phyloP scores from a whole-genome alignment of 2,888 invertebrate species.

The Rhingia campestris region DNA sequence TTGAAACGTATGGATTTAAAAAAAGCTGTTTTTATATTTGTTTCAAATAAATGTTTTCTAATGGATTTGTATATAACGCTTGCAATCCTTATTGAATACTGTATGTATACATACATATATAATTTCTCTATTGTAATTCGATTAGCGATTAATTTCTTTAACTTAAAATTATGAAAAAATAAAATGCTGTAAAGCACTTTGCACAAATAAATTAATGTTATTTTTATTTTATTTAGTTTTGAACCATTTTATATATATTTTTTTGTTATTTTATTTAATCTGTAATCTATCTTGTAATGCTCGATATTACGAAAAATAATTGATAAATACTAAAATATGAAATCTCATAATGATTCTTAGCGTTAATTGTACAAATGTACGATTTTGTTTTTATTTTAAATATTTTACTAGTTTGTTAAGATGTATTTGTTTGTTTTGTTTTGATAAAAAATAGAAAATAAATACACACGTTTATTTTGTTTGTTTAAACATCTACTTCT shows the following conservation, averaged over 20 bases:
- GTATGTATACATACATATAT: slow-evolving; percentile 28
- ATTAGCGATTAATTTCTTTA: slow-evolving; percentile 49
- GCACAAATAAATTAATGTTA: slow-evolving; percentile 21
- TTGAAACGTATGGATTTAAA: slow-evolving; percentile 46
- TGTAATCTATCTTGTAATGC: slow-evolving; percentile 17
- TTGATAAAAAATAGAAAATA: slow-evolving; percentile 62
- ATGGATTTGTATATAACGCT: slow-evolving; percentile 48
- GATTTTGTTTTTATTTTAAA: slow-evolving; percentile 35
- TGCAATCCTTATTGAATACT: slow-evolving; percentile 23
- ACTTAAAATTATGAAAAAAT: slow-evolving; percentile 24
- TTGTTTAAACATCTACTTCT: slow-evolving; percentile 34
- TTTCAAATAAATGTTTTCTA: slow-evolving; percentile 26
- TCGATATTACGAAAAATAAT: slow-evolving; percentile 21
- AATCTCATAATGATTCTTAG: slow-evolving; percentile 28
- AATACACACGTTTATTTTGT: slow-evolving; percentile 41
- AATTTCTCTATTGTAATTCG: slow-evolving; percentile 62
- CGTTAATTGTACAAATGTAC: slow-evolving; percentile 54
- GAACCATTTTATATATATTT: slow-evolving; percentile 24
- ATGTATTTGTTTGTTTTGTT: slow-evolving; percentile 18
- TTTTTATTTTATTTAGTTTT: slow-evolving; percentile 30
- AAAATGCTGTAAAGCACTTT: slow-evolving; percentile 27
- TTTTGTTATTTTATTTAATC: slow-evolving; percentile 12
- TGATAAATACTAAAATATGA: slow-evolving; percentile 25
- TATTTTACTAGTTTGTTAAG: slow-evolving; percentile 64
- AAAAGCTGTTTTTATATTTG: slow-evolving; percentile 24